Percentiles rank a stretch among this genome's conserved stretches.
These are phyloP conservation scores for Abrostola tripartita DNA, from an alignment of 2,888 invertebrate species.

Conservation along the genomic window DNA sequence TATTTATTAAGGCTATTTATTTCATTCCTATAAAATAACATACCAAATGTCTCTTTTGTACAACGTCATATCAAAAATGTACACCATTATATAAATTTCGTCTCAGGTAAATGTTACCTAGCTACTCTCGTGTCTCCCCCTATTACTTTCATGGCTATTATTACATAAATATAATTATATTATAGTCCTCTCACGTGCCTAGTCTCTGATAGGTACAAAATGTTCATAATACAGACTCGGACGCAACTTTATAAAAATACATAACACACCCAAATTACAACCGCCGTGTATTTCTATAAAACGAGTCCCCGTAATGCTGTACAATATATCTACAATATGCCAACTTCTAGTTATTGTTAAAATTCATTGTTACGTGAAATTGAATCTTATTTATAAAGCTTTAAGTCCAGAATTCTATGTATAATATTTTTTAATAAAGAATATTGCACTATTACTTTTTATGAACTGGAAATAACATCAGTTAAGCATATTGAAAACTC, in stretches of 20 bases:
- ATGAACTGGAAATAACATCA: constrained; percentile 38
- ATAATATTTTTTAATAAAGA: constrained; percentile 40
- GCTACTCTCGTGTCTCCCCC: constrained; percentile 77
- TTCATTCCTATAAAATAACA: constrained; percentile 89
- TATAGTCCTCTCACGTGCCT: constrained; percentile 83
- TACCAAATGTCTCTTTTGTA: constrained; percentile 89
- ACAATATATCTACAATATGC: constrained; percentile 80
- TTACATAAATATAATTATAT: constrained; percentile 82
- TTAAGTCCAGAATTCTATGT: constrained; percentile 51
- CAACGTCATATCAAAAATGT: constrained; percentile 89
- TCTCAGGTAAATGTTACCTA: constrained; percentile 88
- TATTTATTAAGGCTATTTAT: constrained; percentile 88
- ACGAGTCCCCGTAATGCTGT: constrained; percentile 69
- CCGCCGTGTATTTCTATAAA: constrained; percentile 52
- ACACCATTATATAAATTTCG: constrained; percentile 89
- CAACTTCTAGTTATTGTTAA: constrained; percentile 64
- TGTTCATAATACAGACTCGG: constrained; percentile 64
- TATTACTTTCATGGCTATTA: constrained; percentile 76
- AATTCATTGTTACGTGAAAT: constrained; percentile 69
- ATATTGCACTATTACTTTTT: constrained; percentile 53
- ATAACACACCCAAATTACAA: constrained; percentile 46
- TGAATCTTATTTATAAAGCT: constrained; percentile 50
- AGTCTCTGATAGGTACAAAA: constrained; percentile 78
- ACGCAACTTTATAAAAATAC: constrained; percentile 54
- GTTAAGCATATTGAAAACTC: constrained; percentile 48